A percentile compares a stretch with the other conserved stretches of the same genome.
These are phyloP conservation scores for Eupithecia pulchellata DNA, from an alignment of 2,888 invertebrate species.

Conservation along the genomic window DNA sequence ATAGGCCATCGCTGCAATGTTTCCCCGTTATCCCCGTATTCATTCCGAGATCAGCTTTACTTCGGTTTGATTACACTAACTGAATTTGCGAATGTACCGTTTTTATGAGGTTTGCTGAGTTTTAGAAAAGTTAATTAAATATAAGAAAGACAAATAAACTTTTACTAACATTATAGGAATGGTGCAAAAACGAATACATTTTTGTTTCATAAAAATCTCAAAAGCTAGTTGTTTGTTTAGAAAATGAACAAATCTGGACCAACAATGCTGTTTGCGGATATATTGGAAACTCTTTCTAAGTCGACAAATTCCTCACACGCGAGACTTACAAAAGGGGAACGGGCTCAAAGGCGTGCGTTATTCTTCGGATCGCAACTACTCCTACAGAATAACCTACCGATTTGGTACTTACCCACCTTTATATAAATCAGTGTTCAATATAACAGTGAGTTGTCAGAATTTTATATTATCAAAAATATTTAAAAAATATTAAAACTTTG, in stretches of 20 bases:
- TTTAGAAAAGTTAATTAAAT: neutral
- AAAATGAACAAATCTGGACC: conserved; percentile 5
- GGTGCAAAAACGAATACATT: neutral
- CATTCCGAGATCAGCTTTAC: conserved; percentile 51
- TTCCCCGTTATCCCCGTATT: conserved; percentile 52
- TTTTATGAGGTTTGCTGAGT: neutral
- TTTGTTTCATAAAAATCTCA: neutral
- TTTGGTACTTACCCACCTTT: neutral
- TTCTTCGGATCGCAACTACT: conserved; percentile 45
- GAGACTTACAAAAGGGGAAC: conserved; percentile 57
- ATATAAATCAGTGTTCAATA: neutral
- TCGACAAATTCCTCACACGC: conserved; percentile 52
- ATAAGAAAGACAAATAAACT: neutral
- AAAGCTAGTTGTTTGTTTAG: neutral
- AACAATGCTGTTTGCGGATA: conserved; percentile 16
- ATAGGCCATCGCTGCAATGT: conserved; percentile 50
- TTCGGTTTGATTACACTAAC: conserved; percentile 46
- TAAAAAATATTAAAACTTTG: too few relatives aligned
- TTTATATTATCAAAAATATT: too few relatives aligned
- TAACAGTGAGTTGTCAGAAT: neutral
- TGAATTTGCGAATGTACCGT: neutral
- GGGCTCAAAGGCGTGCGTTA: conserved; percentile 56
- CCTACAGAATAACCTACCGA: conserved; percentile 4
- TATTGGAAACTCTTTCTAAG: conserved; percentile 45
- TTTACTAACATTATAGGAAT: neutral